Base-by-base conservation (phyloP, 2,888 invertebrate genomes). In the Drosophila yooni region DNA sequence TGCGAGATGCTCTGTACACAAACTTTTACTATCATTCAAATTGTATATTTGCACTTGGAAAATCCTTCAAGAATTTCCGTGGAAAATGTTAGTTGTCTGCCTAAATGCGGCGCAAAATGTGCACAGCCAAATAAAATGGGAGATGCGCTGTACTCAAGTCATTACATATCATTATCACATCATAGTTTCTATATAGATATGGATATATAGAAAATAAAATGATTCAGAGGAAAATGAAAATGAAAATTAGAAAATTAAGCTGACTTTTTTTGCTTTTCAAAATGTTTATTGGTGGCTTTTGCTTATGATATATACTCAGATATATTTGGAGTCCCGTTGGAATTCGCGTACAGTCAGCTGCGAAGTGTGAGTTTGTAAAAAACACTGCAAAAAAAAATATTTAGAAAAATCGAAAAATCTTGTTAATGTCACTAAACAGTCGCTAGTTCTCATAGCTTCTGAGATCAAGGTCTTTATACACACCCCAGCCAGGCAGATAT, bases 61-160 rank as follows among this genome's bases (percentile, higher is more conserved):
- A 46, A 46, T 15, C 1, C 2, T 15, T 46, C 46, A 8, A 8
- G 15, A 25, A 25, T 25, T 46, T 15, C 7, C 7, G 2, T 10
- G n/a, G n/a, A 40, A n/a, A n/a, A 18, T 10, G 0, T 4, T 0
- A 4, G 8, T 40, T 38, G 4, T 34, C 4, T 34, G 5, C 2
- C 1, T 4, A 13, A 34, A 5, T 13, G 34, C 4, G 13, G 13
- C 4, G 38, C 38, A 38, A 38, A 38, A 7, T 38, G 38, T 15
- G 18, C 2, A 18, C 38, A 18, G 8, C 18, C 8, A 38, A 38
- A 38, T 18, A 18, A 18, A 38, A 38, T 38, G 18, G 18, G 18
- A 38, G 8, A 38, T 18, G 2, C 38, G 8, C 18, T 18, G 18
- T 3, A 38, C 8, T 2, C 38, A 38, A 18, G 10, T 40, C 40